Base-by-base conservation (phyloP, 2,113 vertebrate genomes). In the Oryzias melastigma region DNA sequence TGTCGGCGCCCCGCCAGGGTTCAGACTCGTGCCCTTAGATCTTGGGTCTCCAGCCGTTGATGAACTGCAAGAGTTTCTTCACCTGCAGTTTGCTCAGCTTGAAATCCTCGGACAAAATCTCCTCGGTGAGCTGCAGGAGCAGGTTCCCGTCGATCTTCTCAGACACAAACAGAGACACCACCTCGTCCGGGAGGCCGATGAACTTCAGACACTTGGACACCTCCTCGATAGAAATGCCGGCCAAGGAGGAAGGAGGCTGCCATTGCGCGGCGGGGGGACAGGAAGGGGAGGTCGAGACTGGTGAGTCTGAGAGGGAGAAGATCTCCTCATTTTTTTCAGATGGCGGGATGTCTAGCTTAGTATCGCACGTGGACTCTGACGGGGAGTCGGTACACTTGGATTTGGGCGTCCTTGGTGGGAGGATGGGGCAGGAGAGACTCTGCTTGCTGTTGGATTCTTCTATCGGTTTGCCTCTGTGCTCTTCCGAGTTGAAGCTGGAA, bases 111-210 rank as follows among this genome's bases (percentile, higher is more conserved):
- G 95, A 95, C 67, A 99, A 84, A 76, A 99, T 98, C 84, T 99
- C 97, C 82, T 98, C 96, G 0, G 95, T 98, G 54, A 99, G 93
- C 80, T 99, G 96, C 76, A 96, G 91, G 8, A 99, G 93, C 78
- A 99, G 90, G 87, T 93, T 98, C 61, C 97, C 97, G 25, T 99
- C 97, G 8, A 98, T 98, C 89, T 97, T 98, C 91, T 99, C 97
- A 0, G 91, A 92, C 62, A 94, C 91, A 51, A 99, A 98, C 72
- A 97, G 92, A 0, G 92, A 91, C 53, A 95, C 88, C 15, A 96
- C 89, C 56, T 98, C 96, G 54, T 96, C 95, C 0, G 95, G 93
- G 75, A 99, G 85, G 53, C 97, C 97, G 14, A 99, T 98, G 65
- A 99, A 99, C 64, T 92, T 85, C 20, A 99, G 84, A 0, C 94